Percentiles rank a stretch among this genome's conserved stretches.
These are phyloP conservation scores for Caretta caretta DNA, from an alignment of 2,113 vertebrate species.

Conservation along the genomic window DNA sequence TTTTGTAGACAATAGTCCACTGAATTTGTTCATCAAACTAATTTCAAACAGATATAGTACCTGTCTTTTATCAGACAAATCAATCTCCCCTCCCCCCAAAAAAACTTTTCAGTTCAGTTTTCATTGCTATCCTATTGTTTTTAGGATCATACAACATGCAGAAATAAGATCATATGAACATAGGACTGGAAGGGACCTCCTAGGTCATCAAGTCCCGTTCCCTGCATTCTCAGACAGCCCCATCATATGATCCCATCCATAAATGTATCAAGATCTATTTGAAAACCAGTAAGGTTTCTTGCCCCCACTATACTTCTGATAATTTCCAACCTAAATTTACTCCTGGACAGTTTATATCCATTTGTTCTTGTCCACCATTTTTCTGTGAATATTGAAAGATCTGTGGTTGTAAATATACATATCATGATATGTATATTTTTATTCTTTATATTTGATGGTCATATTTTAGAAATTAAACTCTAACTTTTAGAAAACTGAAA, in stretches of 20 bases:
- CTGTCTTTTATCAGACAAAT: neutral
- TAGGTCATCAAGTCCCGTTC: too few relatives aligned
- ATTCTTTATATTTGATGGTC: neutral
- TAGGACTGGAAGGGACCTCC: neutral
- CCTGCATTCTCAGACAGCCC: neutral
- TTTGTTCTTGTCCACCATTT: too few relatives aligned
- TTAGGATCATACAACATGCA: neutral
- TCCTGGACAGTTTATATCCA: too few relatives aligned
- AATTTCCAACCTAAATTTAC: neutral
- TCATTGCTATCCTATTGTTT: neutral
- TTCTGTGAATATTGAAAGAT: neutral
- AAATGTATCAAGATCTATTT: neutral
- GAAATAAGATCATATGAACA: too few relatives aligned
- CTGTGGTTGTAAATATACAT: neutral
- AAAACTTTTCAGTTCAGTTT: neutral
- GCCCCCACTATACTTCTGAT: neutral
- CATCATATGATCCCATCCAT: too few relatives aligned
- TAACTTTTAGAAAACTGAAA: conserved; percentile 1
- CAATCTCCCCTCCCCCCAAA: neutral
- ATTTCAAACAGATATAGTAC: neutral
- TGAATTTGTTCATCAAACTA: neutral
- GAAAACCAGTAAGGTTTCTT: neutral
- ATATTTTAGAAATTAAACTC: neutral
- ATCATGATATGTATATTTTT: too few relatives aligned
- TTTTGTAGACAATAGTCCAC: neutral